A percentile compares a stretch with the other conserved stretches of the same genome.
These are phyloP conservation scores for Anabas testudineus DNA, from an alignment of 2,797 vertebrate species.

Conservation along the genomic window DNA sequence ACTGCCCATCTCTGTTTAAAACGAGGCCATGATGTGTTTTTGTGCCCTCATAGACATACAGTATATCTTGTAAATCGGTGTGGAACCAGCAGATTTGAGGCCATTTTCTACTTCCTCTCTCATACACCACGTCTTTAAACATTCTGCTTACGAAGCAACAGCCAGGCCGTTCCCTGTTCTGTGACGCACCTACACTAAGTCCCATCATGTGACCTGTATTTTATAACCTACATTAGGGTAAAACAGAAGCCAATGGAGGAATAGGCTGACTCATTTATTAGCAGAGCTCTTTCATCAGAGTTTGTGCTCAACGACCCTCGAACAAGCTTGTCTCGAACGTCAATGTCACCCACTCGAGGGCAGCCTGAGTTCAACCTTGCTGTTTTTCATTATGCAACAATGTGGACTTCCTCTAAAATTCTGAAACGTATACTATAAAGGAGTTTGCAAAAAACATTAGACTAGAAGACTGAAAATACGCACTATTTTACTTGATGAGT, in stretches of 20 bases:
- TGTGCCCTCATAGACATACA: constrained; percentile 1
- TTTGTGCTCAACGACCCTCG: not conserved
- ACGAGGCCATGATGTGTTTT: constrained; percentile 11
- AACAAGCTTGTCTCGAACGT: not conserved
- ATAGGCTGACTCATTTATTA: not conserved
- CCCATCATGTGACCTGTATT: constrained; percentile 41
- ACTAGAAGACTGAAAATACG: constrained; percentile 13
- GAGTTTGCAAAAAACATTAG: not conserved
- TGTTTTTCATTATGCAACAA: not conserved
- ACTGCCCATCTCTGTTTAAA: constrained; percentile 13
- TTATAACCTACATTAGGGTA: constrained; percentile 1
- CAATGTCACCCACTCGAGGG: not conserved
- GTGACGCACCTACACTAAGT: constrained; percentile 19
- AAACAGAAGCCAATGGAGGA: constrained; percentile 10
- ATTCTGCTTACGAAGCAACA: constrained; percentile 29
- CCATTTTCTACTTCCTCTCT: not conserved
- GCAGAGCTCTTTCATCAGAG: not conserved
- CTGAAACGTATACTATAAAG: not conserved
- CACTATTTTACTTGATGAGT: not conserved
- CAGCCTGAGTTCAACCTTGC: not conserved
- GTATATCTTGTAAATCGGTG: not conserved
- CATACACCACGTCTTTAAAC: not conserved
- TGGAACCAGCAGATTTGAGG: not conserved
- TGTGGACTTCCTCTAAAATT: not conserved
- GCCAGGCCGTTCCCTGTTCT: constrained; percentile 12